A percentile compares a stretch with the other conserved stretches of the same genome.
These are phyloP conservation scores for Tolmerus cingulatus DNA, from an alignment of 2,888 invertebrate species.

Conservation along the genomic window DNA sequence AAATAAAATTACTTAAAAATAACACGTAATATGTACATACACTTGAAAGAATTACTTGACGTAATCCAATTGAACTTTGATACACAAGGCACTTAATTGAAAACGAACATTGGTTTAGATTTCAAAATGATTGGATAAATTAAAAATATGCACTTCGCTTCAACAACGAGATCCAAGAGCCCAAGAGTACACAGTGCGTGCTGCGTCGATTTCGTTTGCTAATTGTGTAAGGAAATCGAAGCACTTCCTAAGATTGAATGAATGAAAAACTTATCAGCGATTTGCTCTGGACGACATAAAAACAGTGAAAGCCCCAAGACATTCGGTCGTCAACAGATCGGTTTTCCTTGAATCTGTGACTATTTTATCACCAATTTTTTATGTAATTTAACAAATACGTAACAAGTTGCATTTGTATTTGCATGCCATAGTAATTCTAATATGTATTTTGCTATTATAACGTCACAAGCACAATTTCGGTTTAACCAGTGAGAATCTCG, in stretches of 20 bases:
- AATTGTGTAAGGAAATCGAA: background rate
- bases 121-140: background rate
- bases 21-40: background rate
- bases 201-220: background rate
- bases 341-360: background rate
- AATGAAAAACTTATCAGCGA: conserved; percentile 6
- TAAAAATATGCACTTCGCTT: background rate
- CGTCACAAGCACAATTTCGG: background rate
- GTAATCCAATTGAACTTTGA: background rate
- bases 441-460: background rate
- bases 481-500: background rate
- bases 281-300: conserved; percentile 7
- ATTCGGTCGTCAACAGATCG: background rate
- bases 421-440: background rate
- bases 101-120: background rate
- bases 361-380: background rate
- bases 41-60: background rate
- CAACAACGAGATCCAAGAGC: background rate
- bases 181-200: background rate
- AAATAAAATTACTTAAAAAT: background rate
- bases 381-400: background rate
- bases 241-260: background rate
- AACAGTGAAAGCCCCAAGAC: background rate
- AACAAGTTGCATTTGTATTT: background rate
- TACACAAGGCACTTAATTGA: background rate